Conservation (phyloP, 2,113 vertebrate genomes). For the Gymnocephalus cernua region DNA sequence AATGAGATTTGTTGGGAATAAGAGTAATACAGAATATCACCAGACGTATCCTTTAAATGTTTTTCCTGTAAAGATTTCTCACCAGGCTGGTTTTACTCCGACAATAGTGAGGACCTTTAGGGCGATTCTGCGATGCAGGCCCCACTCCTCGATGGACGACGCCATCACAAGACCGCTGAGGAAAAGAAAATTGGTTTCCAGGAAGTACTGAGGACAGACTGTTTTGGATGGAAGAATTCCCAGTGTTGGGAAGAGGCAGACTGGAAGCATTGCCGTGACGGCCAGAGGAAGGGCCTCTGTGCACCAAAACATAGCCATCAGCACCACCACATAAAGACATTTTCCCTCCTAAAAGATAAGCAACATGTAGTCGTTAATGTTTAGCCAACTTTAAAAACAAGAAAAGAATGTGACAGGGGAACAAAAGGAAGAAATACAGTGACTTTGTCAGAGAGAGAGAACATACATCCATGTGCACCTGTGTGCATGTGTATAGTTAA, state of each 20-base stretch:
- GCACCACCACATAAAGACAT: slow-evolving; percentile 94
- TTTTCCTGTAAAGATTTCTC: slow-evolving; percentile 57
- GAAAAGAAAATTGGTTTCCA: slow-evolving; percentile 98
- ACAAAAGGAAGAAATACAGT: not conserved
- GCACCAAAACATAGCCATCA: slow-evolving; percentile 97
- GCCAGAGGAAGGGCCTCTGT: slow-evolving; percentile 95
- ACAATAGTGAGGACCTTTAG: slow-evolving; percentile 91
- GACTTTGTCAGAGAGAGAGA: not conserved
- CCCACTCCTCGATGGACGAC: slow-evolving; percentile 95
- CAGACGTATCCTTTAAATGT: not conserved
- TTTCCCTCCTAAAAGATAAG: slow-evolving; percentile 90
- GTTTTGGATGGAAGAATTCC: slow-evolving; percentile 92
- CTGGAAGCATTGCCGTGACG: slow-evolving; percentile 93
- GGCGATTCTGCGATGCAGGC: slow-evolving; percentile 94
- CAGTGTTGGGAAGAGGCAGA: slow-evolving; percentile 94
- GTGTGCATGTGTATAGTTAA: not conserved
- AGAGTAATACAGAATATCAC: not conserved
- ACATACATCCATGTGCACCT: not conserved
- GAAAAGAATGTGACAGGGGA: not conserved
- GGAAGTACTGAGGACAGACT: slow-evolving; percentile 95
- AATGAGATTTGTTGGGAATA: not conserved
- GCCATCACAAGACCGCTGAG: slow-evolving; percentile 98
- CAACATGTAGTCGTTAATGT: not conserved
- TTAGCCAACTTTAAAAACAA: not conserved
- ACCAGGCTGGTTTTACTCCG: slow-evolving; percentile 95